Evolutionary conservation across 35 echinoderm and acorn worm species (phyloP), one percentile per base, ranked within the genome.

Genomic region (Lytechinus pictus): DNA sequence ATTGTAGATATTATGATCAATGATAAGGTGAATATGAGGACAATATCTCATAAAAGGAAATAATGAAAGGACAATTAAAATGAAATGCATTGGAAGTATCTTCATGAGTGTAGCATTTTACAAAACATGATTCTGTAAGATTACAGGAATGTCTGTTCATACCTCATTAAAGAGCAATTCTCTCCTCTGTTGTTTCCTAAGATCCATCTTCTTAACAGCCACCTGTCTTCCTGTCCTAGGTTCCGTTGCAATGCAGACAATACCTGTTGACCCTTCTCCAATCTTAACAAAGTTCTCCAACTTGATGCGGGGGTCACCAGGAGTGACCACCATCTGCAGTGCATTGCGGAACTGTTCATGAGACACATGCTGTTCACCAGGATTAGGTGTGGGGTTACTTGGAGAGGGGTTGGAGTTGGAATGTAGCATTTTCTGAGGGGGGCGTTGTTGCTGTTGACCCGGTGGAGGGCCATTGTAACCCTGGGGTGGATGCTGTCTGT

Each of bases 111-210:
- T 44, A 44, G 33, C 33, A 44, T 44, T 44, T 44, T 44, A 44
- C 33, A 44, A 44, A 44, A 44, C 33, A 44, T 44, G 33, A 44
- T 44, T 44, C 33, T 44, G 33, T 44, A 44, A 44, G 33, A 44
- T 58, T 0, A 58, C 24, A 21, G 19, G 66, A 79, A 79, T n/a
- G 21, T 79, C 33, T 44, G 6, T 79, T 72, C 66, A 79, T 79
- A 99, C 98, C 97, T 99, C 98, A 98, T 99, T 99, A 89, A 99
- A 99, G 27, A 99, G 95, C 12, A 99, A 93, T 95, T 99, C 98
- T 95, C 98, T 98, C 95, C 98, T 98, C 92, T 99, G 98, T 54
- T 99, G 98, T 86, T 99, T 99, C 95, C 96, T 96, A 27, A 99
- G 87, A 94, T 99, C 98, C 98, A 99, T 99, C 97, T 99, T 99